A percentile compares a stretch with the other conserved stretches of the same genome.
Conservation (phyloP, 2,888 invertebrate species). For the Limenitis arthemis region DNA sequence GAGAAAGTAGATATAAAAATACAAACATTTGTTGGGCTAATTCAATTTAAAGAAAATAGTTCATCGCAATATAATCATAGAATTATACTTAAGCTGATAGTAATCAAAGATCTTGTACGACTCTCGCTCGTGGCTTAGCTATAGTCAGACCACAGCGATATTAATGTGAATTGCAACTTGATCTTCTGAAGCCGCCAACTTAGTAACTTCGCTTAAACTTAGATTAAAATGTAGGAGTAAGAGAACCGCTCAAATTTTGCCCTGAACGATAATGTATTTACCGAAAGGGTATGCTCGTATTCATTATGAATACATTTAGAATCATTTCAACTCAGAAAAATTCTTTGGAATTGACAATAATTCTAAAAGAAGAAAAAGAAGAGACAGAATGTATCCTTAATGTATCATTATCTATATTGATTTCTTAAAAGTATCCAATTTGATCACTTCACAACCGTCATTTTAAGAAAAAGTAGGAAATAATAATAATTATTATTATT, state of each 20-base stretch:
- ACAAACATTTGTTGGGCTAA: too few species aligned
- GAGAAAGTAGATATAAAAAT: too few species aligned
- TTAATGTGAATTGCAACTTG: conserved; percentile 4
- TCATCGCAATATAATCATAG: not conserved
- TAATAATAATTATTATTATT: too few species aligned
- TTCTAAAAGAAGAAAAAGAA: too few species aligned
- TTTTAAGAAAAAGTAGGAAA: too few species aligned
- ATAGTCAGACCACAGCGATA: conserved; percentile 2
- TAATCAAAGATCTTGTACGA: not conserved
- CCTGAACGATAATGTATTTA: not conserved
- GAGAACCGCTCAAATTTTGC: not conserved
- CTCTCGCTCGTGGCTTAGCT: not conserved
- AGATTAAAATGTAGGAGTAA: not conserved
- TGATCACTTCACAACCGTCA: too few species aligned
- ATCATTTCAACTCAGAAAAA: too few species aligned
- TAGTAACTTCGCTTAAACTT: conserved; percentile 1
- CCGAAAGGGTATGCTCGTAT: not conserved
- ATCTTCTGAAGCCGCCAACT: conserved; percentile 2
- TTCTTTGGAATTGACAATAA: too few species aligned
- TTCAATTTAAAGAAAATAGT: not conserved
- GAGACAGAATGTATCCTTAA: too few species aligned
- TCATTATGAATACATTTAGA: too few species aligned
- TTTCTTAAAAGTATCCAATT: too few species aligned
- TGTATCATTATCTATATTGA: too few species aligned
- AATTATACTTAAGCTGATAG: not conserved